Evolutionary conservation across 2,888 invertebrate species (phyloP), one percentile per base, ranked within the genome.

Genomic region (Lagria hirta): DNA sequence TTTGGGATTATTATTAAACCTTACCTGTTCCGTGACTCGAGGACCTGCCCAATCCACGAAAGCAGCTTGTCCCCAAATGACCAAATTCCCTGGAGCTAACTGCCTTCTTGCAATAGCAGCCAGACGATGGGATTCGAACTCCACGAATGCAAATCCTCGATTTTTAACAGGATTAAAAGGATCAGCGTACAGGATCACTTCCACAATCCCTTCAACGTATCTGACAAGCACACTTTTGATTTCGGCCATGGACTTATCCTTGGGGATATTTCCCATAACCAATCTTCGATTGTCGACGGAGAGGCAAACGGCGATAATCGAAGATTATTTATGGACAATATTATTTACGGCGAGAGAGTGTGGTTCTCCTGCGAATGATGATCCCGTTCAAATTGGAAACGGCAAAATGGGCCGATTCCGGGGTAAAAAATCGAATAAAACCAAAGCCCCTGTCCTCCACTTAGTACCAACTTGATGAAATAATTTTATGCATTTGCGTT

Each of bases 11-110:
- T 89, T 30, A 11, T 4, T 20, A 10, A 3, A 22, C 52, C 71
- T 69, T 66, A 82, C 82, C 62, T 68, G 73, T 54, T 68, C 77
- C 26, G 86, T 76, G 17, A 79, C 83, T 61, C 89, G 83, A 0
- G 90, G 89, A 61, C 88, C 86, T 0, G 92, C 91, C 93, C 92
- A 93, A 66, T 93, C 91, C 1, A 91, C 86, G 44, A 79, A 79
- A 24, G 90, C 76, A 22, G 82, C 79, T 12, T 77, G 74, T 58
- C 82, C 75, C 83, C 86, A 86, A 18, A 88, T 70, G 48, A 74
- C 73, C 11, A 82, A 74, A 55, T 76, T 76, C 0, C 81, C 82
- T 0, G 82, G 82, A 14, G 81, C 75, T 6, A 87, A 72, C 30
- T 77, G 75, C 5, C 85, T 70, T 5, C 86, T 73, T 0, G 86